Percentiles rank a stretch among this genome's conserved stretches.
Evolutionary conservation across 2,797 vertebrate genomes (phyloP).

Genomic region (Dromococcyx pavoninus): DNA sequence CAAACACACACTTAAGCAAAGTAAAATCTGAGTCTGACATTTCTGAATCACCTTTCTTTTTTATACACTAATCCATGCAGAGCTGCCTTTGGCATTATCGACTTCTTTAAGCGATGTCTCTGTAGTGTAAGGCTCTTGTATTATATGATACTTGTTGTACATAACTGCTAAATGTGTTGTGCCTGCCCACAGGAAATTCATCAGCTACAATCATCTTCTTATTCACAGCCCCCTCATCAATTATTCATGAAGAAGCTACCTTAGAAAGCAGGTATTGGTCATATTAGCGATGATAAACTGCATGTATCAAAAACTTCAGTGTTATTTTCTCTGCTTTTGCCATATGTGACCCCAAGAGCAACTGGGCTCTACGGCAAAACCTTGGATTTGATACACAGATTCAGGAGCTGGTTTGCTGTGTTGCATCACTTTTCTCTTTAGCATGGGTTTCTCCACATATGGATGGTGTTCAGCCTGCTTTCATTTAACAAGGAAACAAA

Average conservation of each 20-base stretch:
- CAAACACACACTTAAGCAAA: neutral
- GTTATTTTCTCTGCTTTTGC: neutral
- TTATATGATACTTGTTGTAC: constrained; percentile 33
- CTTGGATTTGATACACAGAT: neutral
- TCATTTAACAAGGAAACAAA: neutral
- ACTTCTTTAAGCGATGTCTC: neutral
- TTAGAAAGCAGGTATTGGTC: constrained; percentile 43
- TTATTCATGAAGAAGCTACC: constrained; percentile 66
- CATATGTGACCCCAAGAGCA: constrained; percentile 1
- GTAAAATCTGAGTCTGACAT: neutral
- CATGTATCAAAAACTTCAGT: neutral
- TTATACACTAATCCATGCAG: neutral
- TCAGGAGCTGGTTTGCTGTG: neutral
- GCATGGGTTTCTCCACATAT: neutral
- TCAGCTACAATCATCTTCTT: constrained; percentile 61
- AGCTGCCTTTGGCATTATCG: neutral
- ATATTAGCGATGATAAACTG: constrained; percentile 15
- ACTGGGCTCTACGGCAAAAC: neutral
- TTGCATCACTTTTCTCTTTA: neutral
- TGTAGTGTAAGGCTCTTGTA: neutral
- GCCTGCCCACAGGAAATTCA: constrained; percentile 28
- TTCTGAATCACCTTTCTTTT: neutral
- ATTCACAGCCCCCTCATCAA: constrained; percentile 33
- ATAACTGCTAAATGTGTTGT: constrained; percentile 21
- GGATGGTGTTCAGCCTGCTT: neutral